phyloP scores from a whole-genome alignment of 2,113 vertebrate genomes.

The Genyomyrus donnyi region DNA sequence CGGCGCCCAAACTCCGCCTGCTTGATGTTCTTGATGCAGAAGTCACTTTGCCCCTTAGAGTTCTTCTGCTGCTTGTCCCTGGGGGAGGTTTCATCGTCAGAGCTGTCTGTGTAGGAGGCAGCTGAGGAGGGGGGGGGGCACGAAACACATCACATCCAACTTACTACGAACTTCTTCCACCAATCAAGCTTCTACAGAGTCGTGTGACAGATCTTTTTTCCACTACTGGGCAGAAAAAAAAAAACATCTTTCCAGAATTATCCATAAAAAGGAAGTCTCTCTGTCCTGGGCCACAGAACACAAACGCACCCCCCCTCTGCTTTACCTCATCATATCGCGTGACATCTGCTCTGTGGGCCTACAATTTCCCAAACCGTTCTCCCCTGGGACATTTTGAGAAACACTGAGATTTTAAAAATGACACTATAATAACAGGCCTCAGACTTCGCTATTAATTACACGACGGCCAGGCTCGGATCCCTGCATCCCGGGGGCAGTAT shows the following conservation, averaged over 20 bases:
- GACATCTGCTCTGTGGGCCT: background rate
- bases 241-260: background rate
- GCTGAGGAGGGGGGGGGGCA: conserved; percentile 53
- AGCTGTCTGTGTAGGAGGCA: conserved; percentile 98
- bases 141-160: background rate
- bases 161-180: background rate
- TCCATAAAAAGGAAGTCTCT: background rate
- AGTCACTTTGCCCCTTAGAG: conserved; percentile 87
- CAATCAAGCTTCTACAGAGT: background rate
- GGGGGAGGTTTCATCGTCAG: conserved; percentile 93
- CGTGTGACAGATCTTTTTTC: background rate
- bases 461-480: background rate
- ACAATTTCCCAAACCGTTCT: background rate
- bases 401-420: background rate
- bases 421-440: background rate
- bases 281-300: background rate
- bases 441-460: background rate
- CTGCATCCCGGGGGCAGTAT: background rate
- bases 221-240: background rate
- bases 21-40: conserved; percentile 98
- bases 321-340: background rate
- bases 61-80: conserved; percentile 97
- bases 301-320: background rate
- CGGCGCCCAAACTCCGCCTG: conserved; percentile 93
- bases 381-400: background rate